A percentile compares a stretch with the other conserved stretches of the same genome.
phyloP scores from a whole-genome alignment of 2,113 vertebrate species.

The Pachypanchax playfairii region DNA sequence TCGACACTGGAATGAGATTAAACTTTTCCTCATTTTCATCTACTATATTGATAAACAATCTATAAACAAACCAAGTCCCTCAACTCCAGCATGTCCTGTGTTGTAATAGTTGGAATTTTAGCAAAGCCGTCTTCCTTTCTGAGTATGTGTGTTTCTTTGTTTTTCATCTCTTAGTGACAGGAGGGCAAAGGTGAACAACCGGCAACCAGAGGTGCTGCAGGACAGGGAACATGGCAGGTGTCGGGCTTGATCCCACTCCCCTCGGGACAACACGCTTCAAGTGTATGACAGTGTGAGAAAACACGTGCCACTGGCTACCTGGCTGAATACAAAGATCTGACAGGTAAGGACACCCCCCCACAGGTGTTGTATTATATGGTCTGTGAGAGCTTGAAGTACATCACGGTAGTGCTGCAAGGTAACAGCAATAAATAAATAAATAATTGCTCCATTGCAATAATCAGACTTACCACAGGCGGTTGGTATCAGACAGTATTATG shows the following conservation, averaged over 20 bases:
- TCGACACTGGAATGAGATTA: too few relatives aligned
- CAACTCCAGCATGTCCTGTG: not conserved
- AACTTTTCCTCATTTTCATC: not conserved
- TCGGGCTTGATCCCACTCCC: constrained; percentile 49
- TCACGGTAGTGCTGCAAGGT: not conserved
- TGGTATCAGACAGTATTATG: not conserved
- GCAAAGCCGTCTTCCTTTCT: constrained; percentile 7
- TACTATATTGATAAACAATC: not conserved
- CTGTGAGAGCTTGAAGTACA: not conserved
- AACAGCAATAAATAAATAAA: not conserved
- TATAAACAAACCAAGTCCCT: not conserved
- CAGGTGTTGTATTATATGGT: not conserved
- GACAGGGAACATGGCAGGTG: constrained; percentile 51
- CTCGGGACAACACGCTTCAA: constrained; percentile 43
- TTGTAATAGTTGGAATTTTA: not conserved
- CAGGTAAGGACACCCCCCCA: constrained; percentile 27
- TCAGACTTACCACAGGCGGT: too few relatives aligned
- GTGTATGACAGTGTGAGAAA: constrained; percentile 40
- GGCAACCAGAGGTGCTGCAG: constrained; percentile 34
- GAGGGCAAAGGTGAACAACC: constrained; percentile 31
- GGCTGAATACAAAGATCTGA: constrained; percentile 34
- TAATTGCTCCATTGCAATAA: not conserved
- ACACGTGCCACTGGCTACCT: constrained; percentile 40
- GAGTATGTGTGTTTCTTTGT: not conserved
- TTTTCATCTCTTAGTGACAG: constrained; percentile 33